Conservation (phyloP, 2,797 vertebrate genomes). For the Hemibagrus guttatus region DNA sequence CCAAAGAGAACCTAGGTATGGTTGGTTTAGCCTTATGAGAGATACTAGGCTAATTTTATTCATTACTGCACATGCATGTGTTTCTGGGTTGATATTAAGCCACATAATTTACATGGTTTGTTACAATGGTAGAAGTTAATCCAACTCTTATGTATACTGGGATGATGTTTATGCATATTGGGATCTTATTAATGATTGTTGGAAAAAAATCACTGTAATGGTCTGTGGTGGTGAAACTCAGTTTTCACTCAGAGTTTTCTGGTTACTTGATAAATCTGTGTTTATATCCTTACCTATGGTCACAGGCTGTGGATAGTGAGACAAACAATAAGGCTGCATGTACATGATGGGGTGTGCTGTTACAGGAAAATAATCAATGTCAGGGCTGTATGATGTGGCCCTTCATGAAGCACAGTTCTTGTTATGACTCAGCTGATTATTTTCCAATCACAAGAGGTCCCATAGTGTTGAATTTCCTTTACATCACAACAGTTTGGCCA, state of each 20-base stretch:
- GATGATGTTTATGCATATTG: background rate
- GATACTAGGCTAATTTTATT: background rate
- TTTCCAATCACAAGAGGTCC: too few relatives aligned
- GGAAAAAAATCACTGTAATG: background rate
- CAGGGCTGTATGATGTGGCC: too few relatives aligned
- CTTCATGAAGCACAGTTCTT: too few relatives aligned
- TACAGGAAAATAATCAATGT: too few relatives aligned
- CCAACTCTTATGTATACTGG: conserved; percentile 32
- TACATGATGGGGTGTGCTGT: background rate
- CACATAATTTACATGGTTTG: background rate
- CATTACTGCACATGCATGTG: conserved; percentile 25
- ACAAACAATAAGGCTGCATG: background rate
- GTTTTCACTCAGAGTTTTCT: background rate
- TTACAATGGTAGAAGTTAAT: conserved; percentile 23
- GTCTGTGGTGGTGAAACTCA: background rate
- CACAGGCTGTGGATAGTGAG: background rate
- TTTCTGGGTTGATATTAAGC: conserved; percentile 22
- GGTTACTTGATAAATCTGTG: background rate
- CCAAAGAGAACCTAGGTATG: too few relatives aligned
- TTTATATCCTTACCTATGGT: background rate
- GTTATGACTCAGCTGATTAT: too few relatives aligned
- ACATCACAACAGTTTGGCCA: too few relatives aligned
- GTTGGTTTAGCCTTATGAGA: too few relatives aligned
- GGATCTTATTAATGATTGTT: background rate
- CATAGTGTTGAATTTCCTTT: too few relatives aligned